phyloP scores from a whole-genome alignment of 2,888 invertebrate genomes.

The Eueremaeus valkanovi region DNA sequence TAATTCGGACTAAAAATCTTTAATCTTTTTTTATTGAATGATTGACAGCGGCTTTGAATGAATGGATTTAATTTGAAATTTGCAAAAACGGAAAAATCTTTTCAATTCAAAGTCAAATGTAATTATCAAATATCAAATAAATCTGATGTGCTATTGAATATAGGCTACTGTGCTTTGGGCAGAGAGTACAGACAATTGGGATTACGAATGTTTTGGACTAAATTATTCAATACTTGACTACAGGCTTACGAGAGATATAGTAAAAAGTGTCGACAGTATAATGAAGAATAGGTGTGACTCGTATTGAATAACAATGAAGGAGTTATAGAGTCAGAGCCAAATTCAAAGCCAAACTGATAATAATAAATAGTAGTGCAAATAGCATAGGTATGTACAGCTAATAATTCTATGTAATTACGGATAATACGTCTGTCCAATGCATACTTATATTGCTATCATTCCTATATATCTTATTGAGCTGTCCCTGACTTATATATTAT shows the following conservation, averaged over 20 bases:
- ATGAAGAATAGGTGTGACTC: slow-evolving; percentile 22
- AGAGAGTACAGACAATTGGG: not conserved
- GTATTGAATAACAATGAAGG: slow-evolving; percentile 12
- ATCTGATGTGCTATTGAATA: slow-evolving; percentile 10
- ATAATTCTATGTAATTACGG: slow-evolving; percentile 10
- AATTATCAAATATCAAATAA: not conserved
- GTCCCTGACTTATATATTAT: slow-evolving; percentile 29
- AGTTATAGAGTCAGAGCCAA: not conserved
- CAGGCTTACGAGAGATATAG: not conserved
- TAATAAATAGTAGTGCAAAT: not conserved
- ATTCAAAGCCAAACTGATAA: slow-evolving; percentile 7
- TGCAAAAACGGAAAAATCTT: not conserved
- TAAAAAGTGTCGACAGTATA: slow-evolving; percentile 15
- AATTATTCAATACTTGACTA: slow-evolving; percentile 23
- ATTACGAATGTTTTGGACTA: not conserved
- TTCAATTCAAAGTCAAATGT: slow-evolving; percentile 9
- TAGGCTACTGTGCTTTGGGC: slow-evolving; percentile 21
- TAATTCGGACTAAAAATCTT: not conserved
- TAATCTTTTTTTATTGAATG: slow-evolving; percentile 22
- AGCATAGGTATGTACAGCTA: not conserved
- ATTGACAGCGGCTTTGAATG: slow-evolving; percentile 2
- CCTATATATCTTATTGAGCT: not conserved
- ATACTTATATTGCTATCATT: not conserved
- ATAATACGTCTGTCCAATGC: not conserved
- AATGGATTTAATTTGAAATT: not conserved